phyloP scores from a whole-genome alignment of 92 coral and sea anemone genomes.

The Parazoanthus swiftii region DNA sequence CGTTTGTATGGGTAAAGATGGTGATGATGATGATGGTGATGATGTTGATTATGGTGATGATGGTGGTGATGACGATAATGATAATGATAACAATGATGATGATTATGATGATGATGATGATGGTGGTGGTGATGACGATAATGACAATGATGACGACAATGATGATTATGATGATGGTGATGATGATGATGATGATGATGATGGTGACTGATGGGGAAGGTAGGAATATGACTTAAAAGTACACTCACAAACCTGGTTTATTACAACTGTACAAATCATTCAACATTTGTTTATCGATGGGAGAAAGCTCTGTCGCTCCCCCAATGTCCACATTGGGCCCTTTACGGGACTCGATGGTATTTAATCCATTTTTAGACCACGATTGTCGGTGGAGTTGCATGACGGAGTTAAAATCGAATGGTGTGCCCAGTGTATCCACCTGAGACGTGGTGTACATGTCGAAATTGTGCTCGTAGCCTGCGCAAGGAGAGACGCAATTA shows the following conservation, averaged over 20 bases:
- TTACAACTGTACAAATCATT: slow-evolving; percentile 76
- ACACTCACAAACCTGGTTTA: slow-evolving; percentile 40
- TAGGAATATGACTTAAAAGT: neutral
- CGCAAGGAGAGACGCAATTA: neutral
- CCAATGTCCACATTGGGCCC: slow-evolving; percentile 68
- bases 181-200: too few relatives aligned
- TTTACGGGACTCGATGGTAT: slow-evolving; percentile 80
- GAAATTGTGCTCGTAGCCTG: slow-evolving; percentile 79
- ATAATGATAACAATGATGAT: too few relatives aligned
- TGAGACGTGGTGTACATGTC: slow-evolving; percentile 65
- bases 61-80: too few relatives aligned
- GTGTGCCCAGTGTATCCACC: slow-evolving; percentile 70
- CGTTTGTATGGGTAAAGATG: too few relatives aligned
- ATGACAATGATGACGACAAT: neutral
- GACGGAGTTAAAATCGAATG: slow-evolving; percentile 80
- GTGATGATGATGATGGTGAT: too few relatives aligned
- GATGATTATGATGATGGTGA: too few relatives aligned
- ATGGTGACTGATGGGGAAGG: too few relatives aligned
- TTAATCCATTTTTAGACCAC: slow-evolving; percentile 62
- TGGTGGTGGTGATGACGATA: too few relatives aligned
- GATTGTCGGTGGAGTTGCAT: slow-evolving; percentile 89
- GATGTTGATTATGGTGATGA: too few relatives aligned
- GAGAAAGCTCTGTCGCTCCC: slow-evolving; percentile 55
- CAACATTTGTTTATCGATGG: slow-evolving; percentile 80
- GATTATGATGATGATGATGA: too few relatives aligned